Conservation (phyloP, 2,113 vertebrate species). For the Semnornis frantzii region DNA sequence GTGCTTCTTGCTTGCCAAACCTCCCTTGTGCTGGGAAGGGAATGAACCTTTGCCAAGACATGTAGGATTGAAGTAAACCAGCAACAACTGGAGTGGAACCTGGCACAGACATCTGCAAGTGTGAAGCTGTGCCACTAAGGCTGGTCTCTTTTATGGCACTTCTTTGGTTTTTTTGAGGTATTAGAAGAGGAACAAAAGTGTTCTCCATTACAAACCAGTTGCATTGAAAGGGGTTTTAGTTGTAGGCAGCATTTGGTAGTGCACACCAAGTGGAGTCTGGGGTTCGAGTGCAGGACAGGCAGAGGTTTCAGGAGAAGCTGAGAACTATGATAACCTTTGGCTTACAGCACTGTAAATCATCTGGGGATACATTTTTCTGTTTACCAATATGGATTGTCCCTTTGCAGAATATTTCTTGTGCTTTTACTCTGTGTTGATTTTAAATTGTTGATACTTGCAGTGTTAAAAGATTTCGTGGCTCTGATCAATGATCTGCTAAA, state of each 20-base stretch:
- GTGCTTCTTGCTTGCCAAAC: not conserved
- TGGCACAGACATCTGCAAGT: fast-evolving
- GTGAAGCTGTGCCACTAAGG: not conserved
- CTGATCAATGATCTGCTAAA: not conserved
- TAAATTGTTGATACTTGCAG: not conserved
- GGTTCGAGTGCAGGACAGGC: not conserved
- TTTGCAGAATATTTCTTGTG: not conserved
- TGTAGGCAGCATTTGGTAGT: not conserved
- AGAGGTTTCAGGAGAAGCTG: not conserved
- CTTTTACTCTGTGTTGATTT: not conserved
- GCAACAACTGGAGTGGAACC: not conserved
- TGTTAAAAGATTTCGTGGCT: not conserved
- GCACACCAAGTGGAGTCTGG: not conserved
- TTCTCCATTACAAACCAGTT: not conserved
- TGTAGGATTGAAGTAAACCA: fast-evolving
- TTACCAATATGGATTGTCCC: not conserved
- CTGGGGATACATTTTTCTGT: not conserved
- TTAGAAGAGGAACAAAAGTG: not conserved
- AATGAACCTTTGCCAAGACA: not conserved
- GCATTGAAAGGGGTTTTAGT: not conserved
- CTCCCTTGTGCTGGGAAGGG: not conserved
- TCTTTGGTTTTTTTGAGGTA: not conserved
- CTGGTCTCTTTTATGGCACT: not conserved
- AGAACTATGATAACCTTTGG: not conserved
- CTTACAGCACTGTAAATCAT: not conserved